phyloP scores from a whole-genome alignment of 2,113 vertebrate genomes.

The Halcyon malimbica region DNA sequence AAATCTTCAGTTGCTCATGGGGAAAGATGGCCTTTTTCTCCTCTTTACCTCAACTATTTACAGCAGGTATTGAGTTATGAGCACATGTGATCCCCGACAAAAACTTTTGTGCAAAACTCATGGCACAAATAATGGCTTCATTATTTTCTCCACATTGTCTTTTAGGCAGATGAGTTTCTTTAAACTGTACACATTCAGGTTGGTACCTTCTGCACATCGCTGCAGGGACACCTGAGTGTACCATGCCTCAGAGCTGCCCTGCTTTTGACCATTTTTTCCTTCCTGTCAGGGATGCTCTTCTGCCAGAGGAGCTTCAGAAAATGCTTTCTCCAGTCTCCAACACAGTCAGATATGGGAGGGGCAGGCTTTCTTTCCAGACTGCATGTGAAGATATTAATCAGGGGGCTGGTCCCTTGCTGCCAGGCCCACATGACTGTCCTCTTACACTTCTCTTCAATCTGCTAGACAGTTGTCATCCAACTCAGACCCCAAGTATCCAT shows the following conservation, averaged over 20 bases:
- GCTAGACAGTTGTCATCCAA: constrained; percentile 25
- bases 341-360: neutral
- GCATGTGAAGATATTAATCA: neutral
- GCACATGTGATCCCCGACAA: neutral
- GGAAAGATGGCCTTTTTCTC: neutral
- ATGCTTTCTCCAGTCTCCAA: neutral
- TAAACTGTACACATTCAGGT: neutral
- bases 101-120: neutral
- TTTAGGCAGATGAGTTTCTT: neutral
- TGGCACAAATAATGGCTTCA: neutral
- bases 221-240: neutral
- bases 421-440: neutral
- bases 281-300: neutral
- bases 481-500: constrained; percentile 7
- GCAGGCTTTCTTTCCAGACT: neutral
- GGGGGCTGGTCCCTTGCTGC: neutral
- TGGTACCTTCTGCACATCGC: neutral
- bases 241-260: neutral
- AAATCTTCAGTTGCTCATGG: neutral
- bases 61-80: neutral
- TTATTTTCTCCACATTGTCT: neutral
- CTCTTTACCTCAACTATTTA: neutral
- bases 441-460: constrained; percentile 5
- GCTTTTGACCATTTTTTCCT: neutral
- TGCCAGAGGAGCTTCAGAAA: neutral